Percentiles rank a stretch among this genome's conserved stretches.
These are phyloP conservation scores for Limenitis camilla DNA, from an alignment of 2,888 invertebrate genomes.

Conservation along the genomic window DNA sequence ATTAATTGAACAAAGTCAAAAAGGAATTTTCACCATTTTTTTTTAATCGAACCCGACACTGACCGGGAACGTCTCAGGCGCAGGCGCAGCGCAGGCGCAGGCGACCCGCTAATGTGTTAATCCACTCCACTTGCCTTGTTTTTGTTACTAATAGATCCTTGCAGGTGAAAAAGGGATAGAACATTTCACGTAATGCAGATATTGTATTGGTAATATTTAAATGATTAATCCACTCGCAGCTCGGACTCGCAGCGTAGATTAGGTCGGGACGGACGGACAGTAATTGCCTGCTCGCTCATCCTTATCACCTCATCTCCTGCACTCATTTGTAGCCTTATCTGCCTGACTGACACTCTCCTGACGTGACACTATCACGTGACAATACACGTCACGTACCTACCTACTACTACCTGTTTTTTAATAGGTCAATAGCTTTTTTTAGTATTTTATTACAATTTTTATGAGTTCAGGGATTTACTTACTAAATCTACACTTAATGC, in stretches of 20 bases:
- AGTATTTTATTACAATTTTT: neutral
- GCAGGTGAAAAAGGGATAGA: constrained; percentile 23
- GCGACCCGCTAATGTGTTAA: constrained; percentile 69
- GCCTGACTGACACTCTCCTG: neutral
- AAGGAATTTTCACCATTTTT: constrained; percentile 41
- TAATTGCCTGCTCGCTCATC: constrained; percentile 9
- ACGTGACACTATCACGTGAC: constrained; percentile 3
- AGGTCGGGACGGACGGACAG: constrained; percentile 12
- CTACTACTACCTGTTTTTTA: neutral
- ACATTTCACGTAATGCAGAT: constrained; percentile 18
- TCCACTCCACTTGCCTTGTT: constrained; percentile 44
- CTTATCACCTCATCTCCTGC: constrained; percentile 14
- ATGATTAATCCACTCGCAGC: constrained; percentile 30
- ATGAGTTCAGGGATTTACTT: too few relatives aligned
- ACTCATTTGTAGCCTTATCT: constrained; percentile 11
- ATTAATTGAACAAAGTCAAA: constrained; percentile 34
- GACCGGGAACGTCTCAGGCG: constrained; percentile 63
- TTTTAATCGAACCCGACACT: constrained; percentile 38
- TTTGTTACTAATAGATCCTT: neutral
- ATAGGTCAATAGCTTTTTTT: neutral
- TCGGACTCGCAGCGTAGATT: constrained; percentile 18
- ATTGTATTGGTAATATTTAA: constrained; percentile 29
- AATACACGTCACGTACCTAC: neutral
- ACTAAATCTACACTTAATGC: too few relatives aligned
- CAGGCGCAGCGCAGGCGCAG: too few relatives aligned